These are phyloP conservation scores for Philereme vetulata DNA, from an alignment of 2,888 invertebrate genomes.

Conservation along the genomic window DNA sequence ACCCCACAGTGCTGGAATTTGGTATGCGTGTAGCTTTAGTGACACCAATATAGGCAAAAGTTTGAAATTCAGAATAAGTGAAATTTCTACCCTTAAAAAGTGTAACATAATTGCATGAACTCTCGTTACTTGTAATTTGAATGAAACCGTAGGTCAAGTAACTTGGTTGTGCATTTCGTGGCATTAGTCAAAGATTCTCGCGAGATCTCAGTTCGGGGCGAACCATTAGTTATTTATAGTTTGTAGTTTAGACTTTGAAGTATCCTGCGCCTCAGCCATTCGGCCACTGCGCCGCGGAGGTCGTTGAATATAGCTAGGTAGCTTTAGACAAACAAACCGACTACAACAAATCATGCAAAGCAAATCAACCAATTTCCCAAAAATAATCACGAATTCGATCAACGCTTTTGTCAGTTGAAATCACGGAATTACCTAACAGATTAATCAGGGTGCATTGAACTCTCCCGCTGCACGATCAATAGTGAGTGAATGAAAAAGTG, in stretches of 20 bases:
- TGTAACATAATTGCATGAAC: too few relatives aligned
- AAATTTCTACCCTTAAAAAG: too few relatives aligned
- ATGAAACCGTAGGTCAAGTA: too few relatives aligned
- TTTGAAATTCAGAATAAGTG: too few relatives aligned
- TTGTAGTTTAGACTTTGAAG: not conserved
- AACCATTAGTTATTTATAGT: not conserved
- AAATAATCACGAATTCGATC: conserved; percentile 33
- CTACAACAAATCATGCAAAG: conserved; percentile 12
- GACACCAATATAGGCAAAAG: too few relatives aligned
- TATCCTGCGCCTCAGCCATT: not conserved
- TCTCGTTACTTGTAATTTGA: too few relatives aligned
- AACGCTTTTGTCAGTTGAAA: conserved; percentile 32
- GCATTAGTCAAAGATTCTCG: too few relatives aligned
- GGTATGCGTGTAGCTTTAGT: too few relatives aligned
- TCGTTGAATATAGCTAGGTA: not conserved
- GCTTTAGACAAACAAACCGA: too few relatives aligned
- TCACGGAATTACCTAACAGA: conserved; percentile 36
- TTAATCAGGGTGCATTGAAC: conserved; percentile 32
- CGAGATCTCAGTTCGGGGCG: too few relatives aligned
- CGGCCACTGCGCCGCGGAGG: not conserved
- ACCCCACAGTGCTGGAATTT: too few relatives aligned
- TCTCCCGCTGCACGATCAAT: conserved; percentile 31
- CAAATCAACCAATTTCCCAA: conserved; percentile 17
- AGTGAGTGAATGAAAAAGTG: conserved; percentile 30
- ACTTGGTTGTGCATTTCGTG: too few relatives aligned